These are phyloP conservation scores for Subanguina moxae DNA, from an alignment of 1,140 invertebrate species.

Conservation along the genomic window DNA sequence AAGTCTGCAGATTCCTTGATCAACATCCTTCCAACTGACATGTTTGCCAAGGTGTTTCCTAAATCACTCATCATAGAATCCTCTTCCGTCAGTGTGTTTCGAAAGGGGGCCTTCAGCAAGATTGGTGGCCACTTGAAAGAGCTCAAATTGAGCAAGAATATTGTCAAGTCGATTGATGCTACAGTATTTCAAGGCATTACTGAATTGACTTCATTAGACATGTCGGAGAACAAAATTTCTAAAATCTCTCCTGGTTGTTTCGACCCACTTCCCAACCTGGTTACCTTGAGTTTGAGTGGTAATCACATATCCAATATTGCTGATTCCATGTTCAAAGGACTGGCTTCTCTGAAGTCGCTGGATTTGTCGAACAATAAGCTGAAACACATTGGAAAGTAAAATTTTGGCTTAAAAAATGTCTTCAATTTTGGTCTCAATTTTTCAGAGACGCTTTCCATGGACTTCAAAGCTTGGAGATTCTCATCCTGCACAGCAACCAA, in stretches of 20 bases:
- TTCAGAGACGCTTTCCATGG: conserved; percentile 42
- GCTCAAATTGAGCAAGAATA: conserved; percentile 36
- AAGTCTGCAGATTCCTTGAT: conserved; percentile 30
- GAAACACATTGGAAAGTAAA: conserved; percentile 10
- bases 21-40: conserved; percentile 34
- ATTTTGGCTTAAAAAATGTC: not conserved
- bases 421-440: not conserved
- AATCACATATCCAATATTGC: conserved; percentile 40
- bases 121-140: conserved; percentile 23
- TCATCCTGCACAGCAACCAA: conserved; percentile 33
- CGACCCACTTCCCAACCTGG: conserved; percentile 27
- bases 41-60: conserved; percentile 32
- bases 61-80: conserved; percentile 25
- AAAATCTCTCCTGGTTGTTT: conserved; percentile 46
- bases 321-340: conserved; percentile 41
- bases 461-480: conserved; percentile 37
- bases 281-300: conserved; percentile 30
- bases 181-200: conserved; percentile 20
- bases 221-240: conserved; percentile 41
- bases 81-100: conserved; percentile 36
- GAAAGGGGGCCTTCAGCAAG: conserved; percentile 26
- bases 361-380: conserved; percentile 35
- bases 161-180: conserved; percentile 31
- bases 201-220: conserved; percentile 15
- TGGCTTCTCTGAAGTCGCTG: conserved; percentile 35